These are phyloP conservation scores for Nannospalax galili DNA, from an alignment of 2,113 vertebrate species.

Conservation along the genomic window DNA sequence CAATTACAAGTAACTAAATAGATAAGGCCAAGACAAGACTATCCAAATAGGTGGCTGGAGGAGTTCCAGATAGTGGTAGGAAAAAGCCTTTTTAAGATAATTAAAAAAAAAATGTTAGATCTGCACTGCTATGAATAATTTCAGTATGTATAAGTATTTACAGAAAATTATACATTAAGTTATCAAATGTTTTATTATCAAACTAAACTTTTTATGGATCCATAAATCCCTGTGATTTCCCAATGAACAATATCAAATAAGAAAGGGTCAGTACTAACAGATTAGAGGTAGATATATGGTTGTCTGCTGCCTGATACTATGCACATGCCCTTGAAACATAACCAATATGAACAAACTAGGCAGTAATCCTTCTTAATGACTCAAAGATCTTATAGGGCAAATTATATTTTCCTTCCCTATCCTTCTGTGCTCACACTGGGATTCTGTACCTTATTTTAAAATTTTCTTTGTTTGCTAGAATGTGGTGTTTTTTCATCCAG, in stretches of 20 bases:
- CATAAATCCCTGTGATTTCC: neutral
- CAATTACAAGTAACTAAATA: rapidly evolving
- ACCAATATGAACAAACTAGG: neutral
- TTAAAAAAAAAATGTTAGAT: neutral
- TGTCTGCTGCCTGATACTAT: neutral
- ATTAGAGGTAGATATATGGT: neutral
- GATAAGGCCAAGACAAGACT: neutral
- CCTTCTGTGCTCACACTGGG: neutral
- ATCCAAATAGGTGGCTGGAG: rapidly evolving
- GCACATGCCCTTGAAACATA: neutral
- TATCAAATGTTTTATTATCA: neutral
- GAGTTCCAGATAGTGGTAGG: neutral
- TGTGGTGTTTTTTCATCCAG: neutral
- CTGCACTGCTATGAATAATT: neutral
- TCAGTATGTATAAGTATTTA: neutral
- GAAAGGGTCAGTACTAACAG: neutral
- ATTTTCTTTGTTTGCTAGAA: neutral
- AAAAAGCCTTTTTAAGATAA: neutral
- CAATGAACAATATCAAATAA: neutral
- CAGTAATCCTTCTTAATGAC: neutral
- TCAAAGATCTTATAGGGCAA: neutral
- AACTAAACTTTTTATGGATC: neutral
- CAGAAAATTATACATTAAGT: neutral
- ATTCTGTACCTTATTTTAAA: neutral
- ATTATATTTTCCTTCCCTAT: neutral